phyloP scores from a whole-genome alignment of 2,797 vertebrate species.

The Pogonophryne albipinna region DNA sequence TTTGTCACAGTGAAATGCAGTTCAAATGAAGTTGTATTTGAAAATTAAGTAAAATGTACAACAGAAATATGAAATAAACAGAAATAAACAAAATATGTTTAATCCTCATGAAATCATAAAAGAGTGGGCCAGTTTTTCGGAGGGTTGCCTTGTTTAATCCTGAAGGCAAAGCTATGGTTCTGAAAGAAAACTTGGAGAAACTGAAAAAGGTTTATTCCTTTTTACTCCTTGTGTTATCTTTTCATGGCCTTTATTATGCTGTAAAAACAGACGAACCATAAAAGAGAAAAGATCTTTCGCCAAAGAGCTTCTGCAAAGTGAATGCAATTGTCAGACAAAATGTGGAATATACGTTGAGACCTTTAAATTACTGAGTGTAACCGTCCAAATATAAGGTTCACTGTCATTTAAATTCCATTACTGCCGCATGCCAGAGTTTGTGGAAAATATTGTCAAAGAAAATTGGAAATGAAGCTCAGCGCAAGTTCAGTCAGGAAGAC shows the following conservation, averaged over 20 bases:
- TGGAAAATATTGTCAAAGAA: slow-evolving; percentile 46
- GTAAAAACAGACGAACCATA: slow-evolving; percentile 9
- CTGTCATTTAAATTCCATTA: slow-evolving; percentile 52
- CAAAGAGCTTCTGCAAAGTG: slow-evolving; percentile 32
- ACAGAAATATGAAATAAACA: background rate
- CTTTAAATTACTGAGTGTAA: slow-evolving; percentile 32
- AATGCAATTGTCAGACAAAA: slow-evolving; percentile 26
- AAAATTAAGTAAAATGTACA: background rate
- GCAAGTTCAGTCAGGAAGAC: no score
- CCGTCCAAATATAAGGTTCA: slow-evolving; percentile 27
- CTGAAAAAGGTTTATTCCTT: background rate
- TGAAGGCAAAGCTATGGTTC: slow-evolving; percentile 5
- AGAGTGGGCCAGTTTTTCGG: background rate
- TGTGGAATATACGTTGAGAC: slow-evolving; percentile 23
- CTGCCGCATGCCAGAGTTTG: slow-evolving; percentile 33
- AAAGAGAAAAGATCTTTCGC: slow-evolving; percentile 19
- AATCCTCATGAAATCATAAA: background rate
- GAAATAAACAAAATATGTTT: background rate
- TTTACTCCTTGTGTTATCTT: background rate
- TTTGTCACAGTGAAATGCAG: no score
- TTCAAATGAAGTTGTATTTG: background rate
- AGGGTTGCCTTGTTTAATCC: slow-evolving; percentile 9
- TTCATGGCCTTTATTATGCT: background rate
- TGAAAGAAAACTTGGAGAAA: background rate
- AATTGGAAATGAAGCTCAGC: slow-evolving; percentile 36